Percentiles rank a stretch among this genome's conserved stretches.
phyloP scores from a whole-genome alignment of 2,113 vertebrate genomes.

The Dissostichus mawsoni region DNA sequence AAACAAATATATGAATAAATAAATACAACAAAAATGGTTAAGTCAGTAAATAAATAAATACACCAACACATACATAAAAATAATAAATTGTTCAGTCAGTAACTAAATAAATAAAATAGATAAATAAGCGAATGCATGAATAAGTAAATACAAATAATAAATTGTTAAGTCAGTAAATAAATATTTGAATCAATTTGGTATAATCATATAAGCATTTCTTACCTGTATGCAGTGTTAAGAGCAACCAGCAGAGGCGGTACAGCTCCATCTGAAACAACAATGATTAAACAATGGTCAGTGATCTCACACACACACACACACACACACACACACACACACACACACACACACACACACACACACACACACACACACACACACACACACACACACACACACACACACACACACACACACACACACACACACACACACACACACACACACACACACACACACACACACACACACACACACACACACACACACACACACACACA shows the following conservation, averaged over 20 bases:
- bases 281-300: no score
- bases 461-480: neutral
- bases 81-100: no score
- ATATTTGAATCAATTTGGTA: neutral
- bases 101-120: no score
- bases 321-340: neutral
- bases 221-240: neutral
- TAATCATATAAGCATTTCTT: neutral
- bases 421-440: neutral
- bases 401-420: neutral
- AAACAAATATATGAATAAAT: neutral
- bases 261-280: neutral
- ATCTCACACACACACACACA: neutral
- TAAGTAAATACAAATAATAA: no score
- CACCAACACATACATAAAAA: neutral
- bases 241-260: constrained; percentile 33
- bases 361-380: neutral
- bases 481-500: neutral
- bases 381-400: neutral
- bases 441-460: neutral
- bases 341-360: neutral
- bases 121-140: no score
- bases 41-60: no score
- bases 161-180: no score
- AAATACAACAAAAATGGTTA: no score